phyloP scores from a whole-genome alignment of 2,113 vertebrate species.

The Lepidothrix coronata region DNA sequence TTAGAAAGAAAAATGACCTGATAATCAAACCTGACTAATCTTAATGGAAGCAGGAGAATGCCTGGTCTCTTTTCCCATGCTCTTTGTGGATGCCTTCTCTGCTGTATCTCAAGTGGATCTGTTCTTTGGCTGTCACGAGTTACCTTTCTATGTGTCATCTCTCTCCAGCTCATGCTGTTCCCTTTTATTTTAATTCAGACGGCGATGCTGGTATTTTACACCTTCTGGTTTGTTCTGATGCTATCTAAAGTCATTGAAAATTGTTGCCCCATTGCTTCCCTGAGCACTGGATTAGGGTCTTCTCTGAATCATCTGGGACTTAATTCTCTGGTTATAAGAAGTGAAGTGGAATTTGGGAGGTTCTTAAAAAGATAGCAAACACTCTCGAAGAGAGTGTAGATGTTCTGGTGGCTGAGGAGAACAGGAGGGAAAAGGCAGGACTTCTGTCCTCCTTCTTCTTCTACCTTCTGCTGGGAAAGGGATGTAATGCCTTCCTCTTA shows the following conservation, averaged over 20 bases:
- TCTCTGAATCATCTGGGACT: background rate
- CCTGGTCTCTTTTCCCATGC: background rate
- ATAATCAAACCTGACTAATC: background rate
- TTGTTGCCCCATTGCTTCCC: background rate
- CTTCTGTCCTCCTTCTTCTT: background rate
- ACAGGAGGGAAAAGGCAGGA: background rate
- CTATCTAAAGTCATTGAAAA: background rate
- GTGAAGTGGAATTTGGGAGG: background rate
- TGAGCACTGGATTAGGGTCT: background rate
- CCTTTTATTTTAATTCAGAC: background rate
- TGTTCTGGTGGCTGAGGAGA: background rate
- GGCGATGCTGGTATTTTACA: background rate
- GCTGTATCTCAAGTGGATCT: background rate
- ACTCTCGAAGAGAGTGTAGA: background rate
- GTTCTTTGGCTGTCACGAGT: background rate
- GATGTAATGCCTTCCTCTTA: background rate
- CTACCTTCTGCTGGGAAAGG: background rate
- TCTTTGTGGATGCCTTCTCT: background rate
- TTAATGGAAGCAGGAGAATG: background rate
- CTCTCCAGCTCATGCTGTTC: background rate
- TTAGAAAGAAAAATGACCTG: background rate
- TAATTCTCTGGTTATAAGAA: background rate
- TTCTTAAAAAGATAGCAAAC: background rate
- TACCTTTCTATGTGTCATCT: background rate
- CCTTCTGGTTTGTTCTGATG: background rate